These are phyloP conservation scores for Nomada hirtipes DNA, from an alignment of 2,888 invertebrate genomes.

Conservation along the genomic window DNA sequence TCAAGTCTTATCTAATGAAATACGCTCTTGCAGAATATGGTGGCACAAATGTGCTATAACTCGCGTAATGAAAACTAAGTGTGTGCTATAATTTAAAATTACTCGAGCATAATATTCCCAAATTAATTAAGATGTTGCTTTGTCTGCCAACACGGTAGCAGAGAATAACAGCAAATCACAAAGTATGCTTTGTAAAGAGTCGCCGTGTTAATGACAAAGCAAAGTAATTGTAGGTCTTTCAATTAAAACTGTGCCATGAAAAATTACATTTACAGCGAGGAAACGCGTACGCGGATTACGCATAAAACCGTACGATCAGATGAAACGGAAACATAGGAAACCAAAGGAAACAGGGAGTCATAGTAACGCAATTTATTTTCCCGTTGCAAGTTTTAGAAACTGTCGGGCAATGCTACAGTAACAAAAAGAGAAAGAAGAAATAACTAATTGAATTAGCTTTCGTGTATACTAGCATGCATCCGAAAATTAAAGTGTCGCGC, in stretches of 20 bases:
- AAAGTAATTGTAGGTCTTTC: neutral
- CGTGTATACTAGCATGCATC: slow-evolving; percentile 37
- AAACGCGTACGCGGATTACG: neutral
- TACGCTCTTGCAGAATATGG: too few species aligned
- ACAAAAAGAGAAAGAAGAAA: neutral
- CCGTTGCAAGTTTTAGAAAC: slow-evolving; percentile 8
- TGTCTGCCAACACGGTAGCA: neutral
- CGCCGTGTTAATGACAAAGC: neutral
- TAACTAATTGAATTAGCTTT: slow-evolving; percentile 24
- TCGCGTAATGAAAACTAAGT: too few species aligned
- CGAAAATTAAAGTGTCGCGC: slow-evolving; percentile 42
- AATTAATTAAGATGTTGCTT: too few species aligned
- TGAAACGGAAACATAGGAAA: neutral
- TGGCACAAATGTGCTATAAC: too few species aligned
- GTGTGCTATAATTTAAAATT: too few species aligned
- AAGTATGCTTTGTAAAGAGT: neutral
- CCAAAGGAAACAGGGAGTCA: neutral
- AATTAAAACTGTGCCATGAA: neutral
- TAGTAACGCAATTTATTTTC: too few species aligned
- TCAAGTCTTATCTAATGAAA: too few species aligned
- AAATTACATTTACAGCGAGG: neutral
- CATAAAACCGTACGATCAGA: neutral
- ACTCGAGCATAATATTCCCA: too few species aligned
- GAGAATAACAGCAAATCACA: neutral
- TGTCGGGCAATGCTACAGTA: slow-evolving; percentile 3